Percentiles rank a stretch among this genome's conserved stretches.
These are phyloP conservation scores for Spilosoma lubricipeda DNA, from an alignment of 2,888 invertebrate species.

Conservation along the genomic window DNA sequence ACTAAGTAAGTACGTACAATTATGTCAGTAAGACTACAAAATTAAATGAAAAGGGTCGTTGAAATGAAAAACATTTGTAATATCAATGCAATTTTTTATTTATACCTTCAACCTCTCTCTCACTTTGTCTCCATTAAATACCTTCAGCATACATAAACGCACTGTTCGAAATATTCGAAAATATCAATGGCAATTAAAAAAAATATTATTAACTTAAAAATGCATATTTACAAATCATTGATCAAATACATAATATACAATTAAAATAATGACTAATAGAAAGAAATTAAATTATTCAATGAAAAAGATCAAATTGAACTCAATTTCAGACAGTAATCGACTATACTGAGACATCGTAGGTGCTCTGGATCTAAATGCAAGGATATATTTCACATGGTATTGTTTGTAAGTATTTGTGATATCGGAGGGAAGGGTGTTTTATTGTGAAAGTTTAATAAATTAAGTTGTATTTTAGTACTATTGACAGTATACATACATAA, in stretches of 20 bases:
- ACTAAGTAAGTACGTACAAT: too few species aligned
- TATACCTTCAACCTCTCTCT: slow-evolving; percentile 81
- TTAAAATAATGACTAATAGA: slow-evolving; percentile 83
- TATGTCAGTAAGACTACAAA: neutral
- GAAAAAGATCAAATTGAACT: slow-evolving; percentile 66
- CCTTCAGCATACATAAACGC: slow-evolving; percentile 76
- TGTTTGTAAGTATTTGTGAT: slow-evolving; percentile 45
- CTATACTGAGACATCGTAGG: slow-evolving; percentile 60
- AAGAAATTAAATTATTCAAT: slow-evolving; percentile 71
- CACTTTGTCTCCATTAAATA: slow-evolving; percentile 79
- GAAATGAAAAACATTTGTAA: slow-evolving; percentile 73
- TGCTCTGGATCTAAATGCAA: slow-evolving; percentile 71
- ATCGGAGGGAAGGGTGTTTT: slow-evolving; percentile 70
- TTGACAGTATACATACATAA: slow-evolving; percentile 59
- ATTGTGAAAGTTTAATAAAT: slow-evolving; percentile 62
- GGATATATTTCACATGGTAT: slow-evolving; percentile 55
- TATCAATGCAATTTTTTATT: slow-evolving; percentile 80
- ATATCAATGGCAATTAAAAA: slow-evolving; percentile 83
- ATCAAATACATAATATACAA: slow-evolving; percentile 83
- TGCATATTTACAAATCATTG: slow-evolving; percentile 84
- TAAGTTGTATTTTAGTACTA: slow-evolving; percentile 57
- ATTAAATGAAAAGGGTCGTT: neutral
- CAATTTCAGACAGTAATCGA: slow-evolving; percentile 62
- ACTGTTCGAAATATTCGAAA: slow-evolving; percentile 72
- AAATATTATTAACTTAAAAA: slow-evolving; percentile 81